phyloP scores from a whole-genome alignment of 2,888 invertebrate species.

The Tholera decimalis region DNA sequence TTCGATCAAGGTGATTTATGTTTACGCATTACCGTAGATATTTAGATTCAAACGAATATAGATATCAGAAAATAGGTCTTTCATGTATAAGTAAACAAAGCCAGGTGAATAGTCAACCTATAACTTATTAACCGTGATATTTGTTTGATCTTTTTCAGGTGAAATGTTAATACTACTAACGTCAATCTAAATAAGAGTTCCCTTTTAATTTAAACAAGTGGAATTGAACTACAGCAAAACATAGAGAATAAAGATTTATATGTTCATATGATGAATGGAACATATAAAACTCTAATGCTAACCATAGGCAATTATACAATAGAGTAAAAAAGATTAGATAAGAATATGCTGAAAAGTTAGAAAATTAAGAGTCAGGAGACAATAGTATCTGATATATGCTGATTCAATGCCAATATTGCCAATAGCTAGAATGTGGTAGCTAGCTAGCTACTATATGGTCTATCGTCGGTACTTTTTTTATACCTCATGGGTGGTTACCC shows the following conservation, averaged over 20 bases:
- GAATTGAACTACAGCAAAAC: not conserved
- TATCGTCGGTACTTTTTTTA: too few relatives aligned
- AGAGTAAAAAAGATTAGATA: too few relatives aligned
- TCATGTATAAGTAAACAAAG: not conserved
- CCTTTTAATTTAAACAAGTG: not conserved
- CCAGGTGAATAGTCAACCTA: not conserved
- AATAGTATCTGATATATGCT: too few relatives aligned
- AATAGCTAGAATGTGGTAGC: too few relatives aligned
- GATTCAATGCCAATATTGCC: too few relatives aligned
- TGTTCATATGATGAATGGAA: not conserved
- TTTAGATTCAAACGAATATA: not conserved
- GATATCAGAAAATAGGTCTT: not conserved
- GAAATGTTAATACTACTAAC: conserved; percentile 4
- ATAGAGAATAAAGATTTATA: not conserved
- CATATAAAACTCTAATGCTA: not conserved
- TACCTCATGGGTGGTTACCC: conserved; percentile 7
- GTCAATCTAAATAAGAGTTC: not conserved
- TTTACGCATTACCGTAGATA: not conserved
- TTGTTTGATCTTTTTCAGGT: conserved; percentile 1
- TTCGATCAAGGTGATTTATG: conserved; percentile 17
- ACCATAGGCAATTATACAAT: too few relatives aligned
- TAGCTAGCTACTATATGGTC: too few relatives aligned
- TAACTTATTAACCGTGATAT: not conserved
- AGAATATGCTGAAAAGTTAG: too few relatives aligned
- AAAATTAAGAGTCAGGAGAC: too few relatives aligned